A percentile compares a stretch with the other conserved stretches of the same genome.
Conservation (phyloP, 2,113 vertebrate genomes). For the Phrynosoma blainvillii region DNA sequence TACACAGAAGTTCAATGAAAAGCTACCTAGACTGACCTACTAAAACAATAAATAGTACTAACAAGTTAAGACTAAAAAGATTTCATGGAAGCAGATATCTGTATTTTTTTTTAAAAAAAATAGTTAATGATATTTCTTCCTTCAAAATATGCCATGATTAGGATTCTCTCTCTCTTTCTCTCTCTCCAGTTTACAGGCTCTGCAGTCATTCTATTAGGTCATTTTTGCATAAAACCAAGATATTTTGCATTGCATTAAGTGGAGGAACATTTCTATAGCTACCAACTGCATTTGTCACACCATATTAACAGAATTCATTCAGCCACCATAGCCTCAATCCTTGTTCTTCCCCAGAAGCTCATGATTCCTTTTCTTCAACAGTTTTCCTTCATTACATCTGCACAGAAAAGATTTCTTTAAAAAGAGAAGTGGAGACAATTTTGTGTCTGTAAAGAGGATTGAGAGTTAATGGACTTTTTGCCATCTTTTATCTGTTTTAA, state of each 20-base stretch:
- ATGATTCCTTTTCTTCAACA: not conserved
- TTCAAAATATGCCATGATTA: not conserved
- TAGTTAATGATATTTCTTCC: too few relatives aligned
- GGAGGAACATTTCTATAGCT: fast-evolving
- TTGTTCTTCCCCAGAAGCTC: not conserved
- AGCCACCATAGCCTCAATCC: not conserved
- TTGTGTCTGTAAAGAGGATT: not conserved
- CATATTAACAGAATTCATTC: fast-evolving
- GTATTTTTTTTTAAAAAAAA: too few relatives aligned
- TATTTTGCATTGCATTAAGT: not conserved
- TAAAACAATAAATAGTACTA: conserved; percentile 59
- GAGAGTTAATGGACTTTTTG: not conserved
- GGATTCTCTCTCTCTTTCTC: too few relatives aligned
- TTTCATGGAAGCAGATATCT: not conserved
- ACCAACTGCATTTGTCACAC: fast-evolving
- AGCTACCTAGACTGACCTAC: conserved; percentile 59
- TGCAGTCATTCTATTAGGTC: not conserved
- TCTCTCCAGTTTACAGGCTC: too few relatives aligned
- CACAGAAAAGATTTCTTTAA: not conserved
- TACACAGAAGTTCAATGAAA: not conserved
- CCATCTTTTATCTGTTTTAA: conserved; percentile 4
- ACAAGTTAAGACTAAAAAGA: conserved; percentile 49
- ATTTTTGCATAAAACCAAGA: not conserved
- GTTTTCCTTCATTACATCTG: not conserved
- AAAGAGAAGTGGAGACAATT: not conserved